Evolutionary conservation across 2,888 invertebrate genomes (phyloP).

Genomic region (Drosophila anomelani): DNA sequence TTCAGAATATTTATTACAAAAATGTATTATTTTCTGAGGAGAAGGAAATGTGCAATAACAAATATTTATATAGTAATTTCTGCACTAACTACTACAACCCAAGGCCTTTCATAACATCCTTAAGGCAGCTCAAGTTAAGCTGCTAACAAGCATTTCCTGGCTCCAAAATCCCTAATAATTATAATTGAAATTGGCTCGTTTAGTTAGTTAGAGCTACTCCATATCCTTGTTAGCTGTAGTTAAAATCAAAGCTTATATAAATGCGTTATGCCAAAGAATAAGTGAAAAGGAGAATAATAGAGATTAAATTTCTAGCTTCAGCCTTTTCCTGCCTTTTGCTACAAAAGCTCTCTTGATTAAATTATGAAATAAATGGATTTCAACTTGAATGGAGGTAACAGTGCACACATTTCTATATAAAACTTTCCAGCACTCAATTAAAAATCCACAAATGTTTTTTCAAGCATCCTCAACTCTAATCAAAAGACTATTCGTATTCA

Average conservation of each 20-base stretch:
- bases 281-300: not conserved
- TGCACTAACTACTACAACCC: not conserved
- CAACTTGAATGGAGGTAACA: not conserved
- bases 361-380: constrained; percentile 12
- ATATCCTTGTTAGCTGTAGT: not conserved
- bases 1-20: not conserved
- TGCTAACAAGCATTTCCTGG: not conserved
- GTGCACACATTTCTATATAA: not conserved
- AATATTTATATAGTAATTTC: not conserved
- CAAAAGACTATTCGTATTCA: constrained; percentile 32
- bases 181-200: not conserved
- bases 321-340: not conserved
- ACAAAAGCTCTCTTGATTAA: constrained; percentile 10
- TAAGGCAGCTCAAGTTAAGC: not conserved
- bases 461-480: constrained; percentile 38
- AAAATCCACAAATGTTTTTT: constrained; percentile 44
- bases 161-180: not conserved
- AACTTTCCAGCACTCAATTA: constrained; percentile 52
- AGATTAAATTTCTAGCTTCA: not conserved
- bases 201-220: not conserved
- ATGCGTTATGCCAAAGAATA: not conserved
- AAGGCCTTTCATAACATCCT: not conserved
- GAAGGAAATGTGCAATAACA: not conserved
- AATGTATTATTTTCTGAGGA: not conserved
- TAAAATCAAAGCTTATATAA: not conserved